Percentiles rank a stretch among this genome's conserved stretches.
phyloP scores from a whole-genome alignment of 2,113 vertebrate species.

The Theristicus caerulescens region DNA sequence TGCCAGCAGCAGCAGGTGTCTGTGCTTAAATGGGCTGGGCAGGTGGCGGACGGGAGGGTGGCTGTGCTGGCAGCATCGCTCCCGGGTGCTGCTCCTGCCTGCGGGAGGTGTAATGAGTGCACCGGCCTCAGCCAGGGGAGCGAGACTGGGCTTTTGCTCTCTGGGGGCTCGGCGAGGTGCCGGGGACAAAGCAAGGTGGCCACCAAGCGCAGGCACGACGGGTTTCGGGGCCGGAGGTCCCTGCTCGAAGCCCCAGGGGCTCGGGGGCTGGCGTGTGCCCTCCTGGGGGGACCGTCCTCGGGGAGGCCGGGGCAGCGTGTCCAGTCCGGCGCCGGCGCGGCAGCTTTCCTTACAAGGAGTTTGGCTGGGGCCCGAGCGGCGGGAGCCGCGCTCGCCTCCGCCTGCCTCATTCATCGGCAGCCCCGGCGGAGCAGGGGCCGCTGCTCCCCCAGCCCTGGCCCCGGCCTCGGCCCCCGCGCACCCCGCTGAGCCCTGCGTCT shows the following conservation, averaged over 20 bases:
- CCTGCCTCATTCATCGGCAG: constrained; percentile 61
- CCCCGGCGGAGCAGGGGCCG: background rate
- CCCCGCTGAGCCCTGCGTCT: background rate
- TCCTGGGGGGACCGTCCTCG: background rate
- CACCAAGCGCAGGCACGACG: rapidly evolving
- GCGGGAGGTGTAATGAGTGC: background rate
- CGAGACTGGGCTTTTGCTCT: background rate
- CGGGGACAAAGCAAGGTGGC: background rate
- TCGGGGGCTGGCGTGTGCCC: background rate
- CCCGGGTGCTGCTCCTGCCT: background rate
- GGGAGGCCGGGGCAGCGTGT: constrained; percentile 1
- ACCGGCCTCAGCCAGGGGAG: background rate
- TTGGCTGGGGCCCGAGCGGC: constrained; percentile 44
- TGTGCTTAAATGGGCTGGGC: background rate
- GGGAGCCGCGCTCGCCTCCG: background rate
- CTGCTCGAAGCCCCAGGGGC: background rate
- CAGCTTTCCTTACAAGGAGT: constrained; percentile 78
- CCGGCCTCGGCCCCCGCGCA: background rate
- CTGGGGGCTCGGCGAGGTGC: background rate
- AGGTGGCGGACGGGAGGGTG: background rate
- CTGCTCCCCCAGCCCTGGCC: background rate
- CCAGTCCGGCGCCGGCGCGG: constrained; percentile 25
- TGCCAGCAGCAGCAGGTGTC: background rate
- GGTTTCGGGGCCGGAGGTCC: background rate
- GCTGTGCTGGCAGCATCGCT: background rate